Evolutionary conservation across 2,888 invertebrate species (phyloP).

Genomic region (Villa cingulata): DNA sequence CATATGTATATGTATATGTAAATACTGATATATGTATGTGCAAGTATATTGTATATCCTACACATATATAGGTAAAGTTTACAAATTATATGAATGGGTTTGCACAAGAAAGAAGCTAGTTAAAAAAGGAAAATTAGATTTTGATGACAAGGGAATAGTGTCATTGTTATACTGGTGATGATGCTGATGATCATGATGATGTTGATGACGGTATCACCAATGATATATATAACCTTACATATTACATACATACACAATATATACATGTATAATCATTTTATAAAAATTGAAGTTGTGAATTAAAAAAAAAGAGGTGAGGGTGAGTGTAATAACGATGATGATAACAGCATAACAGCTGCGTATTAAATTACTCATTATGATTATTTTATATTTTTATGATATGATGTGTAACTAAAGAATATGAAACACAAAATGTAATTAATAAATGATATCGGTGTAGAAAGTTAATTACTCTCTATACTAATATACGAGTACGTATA

Average conservation of each 20-base stretch:
- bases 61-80: background rate
- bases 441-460: too few species aligned
- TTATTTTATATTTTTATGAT: background rate
- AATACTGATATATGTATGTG: conserved; percentile 1
- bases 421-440: too few species aligned
- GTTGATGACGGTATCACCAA: background rate
- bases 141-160: conserved; percentile 34
- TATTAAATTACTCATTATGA: conserved; percentile 31
- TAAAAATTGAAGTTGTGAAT: too few species aligned
- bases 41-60: background rate
- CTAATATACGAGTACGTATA: too few species aligned
- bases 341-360: conserved; percentile 37
- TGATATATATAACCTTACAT: too few species aligned
- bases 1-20: background rate
- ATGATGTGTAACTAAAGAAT: background rate
- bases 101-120: background rate
- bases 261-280: too few species aligned
- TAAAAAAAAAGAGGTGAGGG: conserved; percentile 13
- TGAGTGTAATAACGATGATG: conserved; percentile 25
- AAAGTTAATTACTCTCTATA: too few species aligned
- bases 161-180: background rate
- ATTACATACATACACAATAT: conserved; percentile 8
- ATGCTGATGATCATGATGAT: background rate
- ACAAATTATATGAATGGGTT: background rate
- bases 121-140: conserved; percentile 25